phyloP scores from a whole-genome alignment of 2,888 invertebrate species.

The Netelia melanura region DNA sequence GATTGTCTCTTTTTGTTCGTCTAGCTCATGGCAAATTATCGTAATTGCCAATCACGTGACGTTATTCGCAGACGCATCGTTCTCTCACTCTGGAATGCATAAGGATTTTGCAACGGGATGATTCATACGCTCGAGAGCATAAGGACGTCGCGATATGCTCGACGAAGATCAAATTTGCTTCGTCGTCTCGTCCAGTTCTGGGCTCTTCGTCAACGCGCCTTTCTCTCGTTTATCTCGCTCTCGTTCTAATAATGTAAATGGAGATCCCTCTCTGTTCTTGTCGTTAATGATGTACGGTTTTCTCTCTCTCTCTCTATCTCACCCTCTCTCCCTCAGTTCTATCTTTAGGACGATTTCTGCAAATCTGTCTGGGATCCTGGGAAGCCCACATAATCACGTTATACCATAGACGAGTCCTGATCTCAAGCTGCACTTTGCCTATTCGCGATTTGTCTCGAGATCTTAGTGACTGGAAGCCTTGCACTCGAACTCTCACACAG shows the following conservation, averaged over 20 bases:
- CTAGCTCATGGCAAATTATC: neutral
- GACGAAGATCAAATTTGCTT: slow-evolving; percentile 63
- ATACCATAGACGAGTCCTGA: slow-evolving; percentile 51
- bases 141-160: slow-evolving; percentile 38
- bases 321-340: slow-evolving; percentile 32
- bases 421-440: slow-evolving; percentile 17
- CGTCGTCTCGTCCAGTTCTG: slow-evolving; percentile 45
- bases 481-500: slow-evolving; percentile 18
- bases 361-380: slow-evolving; percentile 54
- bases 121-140: slow-evolving; percentile 4
- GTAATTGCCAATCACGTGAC: slow-evolving; percentile 22
- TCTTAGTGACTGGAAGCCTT: slow-evolving; percentile 13
- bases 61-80: slow-evolving; percentile 3
- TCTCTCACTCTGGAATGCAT: neutral
- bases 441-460: slow-evolving; percentile 17
- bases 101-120: neutral
- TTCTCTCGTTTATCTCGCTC: slow-evolving; percentile 26
- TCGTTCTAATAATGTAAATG: slow-evolving; percentile 59
- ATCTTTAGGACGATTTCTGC: slow-evolving; percentile 63
- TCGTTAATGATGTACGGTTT: slow-evolving; percentile 61
- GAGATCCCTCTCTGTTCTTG: slow-evolving; percentile 42
- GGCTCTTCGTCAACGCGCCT: slow-evolving; percentile 7
- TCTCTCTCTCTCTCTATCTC: neutral
- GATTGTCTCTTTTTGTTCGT: neutral
- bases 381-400: slow-evolving; percentile 51